Percentiles rank a stretch among this genome's conserved stretches.
Conservation (phyloP, 2,888 invertebrate species). For the Pherbina coryleti region DNA sequence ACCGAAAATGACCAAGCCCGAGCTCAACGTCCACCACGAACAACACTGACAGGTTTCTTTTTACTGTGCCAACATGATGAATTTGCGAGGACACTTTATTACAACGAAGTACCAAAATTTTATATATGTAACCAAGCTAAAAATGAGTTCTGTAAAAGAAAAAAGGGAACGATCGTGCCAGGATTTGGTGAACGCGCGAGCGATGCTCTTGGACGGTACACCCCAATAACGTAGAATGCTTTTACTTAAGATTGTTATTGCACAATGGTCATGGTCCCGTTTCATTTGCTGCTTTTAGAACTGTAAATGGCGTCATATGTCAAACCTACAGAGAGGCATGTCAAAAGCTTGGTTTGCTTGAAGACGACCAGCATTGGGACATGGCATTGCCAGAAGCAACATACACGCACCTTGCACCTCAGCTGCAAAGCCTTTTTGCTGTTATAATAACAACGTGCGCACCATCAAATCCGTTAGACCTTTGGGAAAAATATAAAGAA, state of each 20-base stretch:
- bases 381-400: constrained; percentile 41
- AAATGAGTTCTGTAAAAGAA: neutral
- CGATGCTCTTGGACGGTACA: constrained; percentile 19
- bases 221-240: constrained; percentile 40
- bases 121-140: neutral
- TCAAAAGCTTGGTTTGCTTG: constrained; percentile 56
- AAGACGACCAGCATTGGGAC: constrained; percentile 53
- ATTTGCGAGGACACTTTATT: neutral
- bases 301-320: constrained; percentile 60
- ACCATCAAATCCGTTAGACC: constrained; percentile 44
- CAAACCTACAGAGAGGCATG: constrained; percentile 62
- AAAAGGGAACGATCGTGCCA: neutral
- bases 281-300: constrained; percentile 57
- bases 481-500: constrained; percentile 47
- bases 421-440: constrained; percentile 48
- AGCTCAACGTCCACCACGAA: neutral
- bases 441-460: constrained; percentile 48
- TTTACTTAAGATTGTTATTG: constrained; percentile 60
- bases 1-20: neutral
- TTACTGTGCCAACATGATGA: neutral
- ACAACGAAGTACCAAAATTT: neutral
- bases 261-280: constrained; percentile 59
- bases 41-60: neutral
- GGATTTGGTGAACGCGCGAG: neutral
- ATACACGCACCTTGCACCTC: constrained; percentile 29